phyloP scores from a whole-genome alignment of 2,797 vertebrate species.

The Periophthalmus magnuspinnatus region DNA sequence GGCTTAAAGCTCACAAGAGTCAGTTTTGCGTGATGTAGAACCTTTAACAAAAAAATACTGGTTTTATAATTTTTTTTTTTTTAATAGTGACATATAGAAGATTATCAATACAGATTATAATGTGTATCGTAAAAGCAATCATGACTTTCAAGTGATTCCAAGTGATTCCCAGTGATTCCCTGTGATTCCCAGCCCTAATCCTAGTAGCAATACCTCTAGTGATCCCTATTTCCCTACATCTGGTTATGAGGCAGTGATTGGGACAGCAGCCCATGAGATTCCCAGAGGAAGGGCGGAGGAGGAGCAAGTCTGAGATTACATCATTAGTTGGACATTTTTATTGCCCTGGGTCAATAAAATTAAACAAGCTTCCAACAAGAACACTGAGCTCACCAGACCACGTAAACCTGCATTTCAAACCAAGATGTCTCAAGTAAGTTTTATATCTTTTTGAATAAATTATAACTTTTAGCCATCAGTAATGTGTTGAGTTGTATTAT shows the following conservation, averaged over 20 bases:
- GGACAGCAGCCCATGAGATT: constrained; percentile 39
- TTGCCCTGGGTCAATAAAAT: constrained; percentile 42
- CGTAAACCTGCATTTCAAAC: constrained; percentile 9
- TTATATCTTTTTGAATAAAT: not conserved
- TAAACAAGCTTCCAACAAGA: constrained; percentile 15
- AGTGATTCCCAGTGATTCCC: too few species aligned
- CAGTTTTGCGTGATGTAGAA: too few species aligned
- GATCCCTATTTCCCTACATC: constrained; percentile 38
- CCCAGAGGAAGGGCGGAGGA: constrained; percentile 56
- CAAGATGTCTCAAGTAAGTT: constrained; percentile 77
- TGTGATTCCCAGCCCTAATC: too few species aligned
- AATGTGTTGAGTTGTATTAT: constrained; percentile 12
- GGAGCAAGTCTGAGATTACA: constrained; percentile 56
- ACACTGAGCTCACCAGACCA: constrained; percentile 13
- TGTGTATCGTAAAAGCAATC: too few species aligned
- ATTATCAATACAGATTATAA: too few species aligned
- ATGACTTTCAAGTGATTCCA: too few species aligned
- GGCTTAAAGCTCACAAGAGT: too few species aligned
- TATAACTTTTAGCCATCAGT: not conserved
- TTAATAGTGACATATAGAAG: too few species aligned
- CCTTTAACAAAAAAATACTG: too few species aligned
- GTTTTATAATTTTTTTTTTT: too few species aligned
- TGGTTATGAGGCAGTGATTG: constrained; percentile 27
- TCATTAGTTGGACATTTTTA: constrained; percentile 64
- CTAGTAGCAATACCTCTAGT: not conserved